Evolutionary conservation across 2,113 vertebrate species (phyloP).

Genomic region (Ornithorhynchus anatinus): DNA sequence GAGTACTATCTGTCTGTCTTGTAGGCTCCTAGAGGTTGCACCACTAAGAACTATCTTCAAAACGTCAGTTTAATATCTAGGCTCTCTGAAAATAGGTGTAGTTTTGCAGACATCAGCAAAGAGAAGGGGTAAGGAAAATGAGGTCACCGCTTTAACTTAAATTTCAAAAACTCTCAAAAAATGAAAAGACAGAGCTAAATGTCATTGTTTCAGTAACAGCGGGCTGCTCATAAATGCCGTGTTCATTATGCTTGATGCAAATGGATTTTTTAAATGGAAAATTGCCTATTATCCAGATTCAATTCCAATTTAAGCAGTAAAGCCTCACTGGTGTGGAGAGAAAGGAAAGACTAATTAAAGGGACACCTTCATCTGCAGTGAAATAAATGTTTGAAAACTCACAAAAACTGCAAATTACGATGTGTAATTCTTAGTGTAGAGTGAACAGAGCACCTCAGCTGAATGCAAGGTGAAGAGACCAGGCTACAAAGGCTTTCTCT

Average conservation of each 20-base stretch:
- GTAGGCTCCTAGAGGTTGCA: background rate
- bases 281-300: background rate
- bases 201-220: no score
- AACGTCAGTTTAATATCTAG: background rate
- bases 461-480: no score
- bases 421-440: background rate
- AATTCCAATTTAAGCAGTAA: background rate
- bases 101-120: background rate
- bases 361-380: background rate
- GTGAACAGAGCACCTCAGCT: background rate
- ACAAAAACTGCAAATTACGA: background rate
- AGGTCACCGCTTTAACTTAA: background rate
- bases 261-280: background rate
- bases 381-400: background rate
- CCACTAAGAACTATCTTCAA: background rate
- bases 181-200: no score
- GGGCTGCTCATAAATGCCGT: background rate
- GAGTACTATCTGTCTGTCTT: background rate
- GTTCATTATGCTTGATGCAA: background rate
- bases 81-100: background rate
- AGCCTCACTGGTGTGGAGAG: background rate
- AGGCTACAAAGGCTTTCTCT: no score
- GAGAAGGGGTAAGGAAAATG: background rate
- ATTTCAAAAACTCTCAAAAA: background rate
- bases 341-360: background rate